Evolutionary conservation across 2,888 invertebrate genomes (phyloP), one percentile per base, ranked within the genome.

Genomic region (Chesias legatella): DNA sequence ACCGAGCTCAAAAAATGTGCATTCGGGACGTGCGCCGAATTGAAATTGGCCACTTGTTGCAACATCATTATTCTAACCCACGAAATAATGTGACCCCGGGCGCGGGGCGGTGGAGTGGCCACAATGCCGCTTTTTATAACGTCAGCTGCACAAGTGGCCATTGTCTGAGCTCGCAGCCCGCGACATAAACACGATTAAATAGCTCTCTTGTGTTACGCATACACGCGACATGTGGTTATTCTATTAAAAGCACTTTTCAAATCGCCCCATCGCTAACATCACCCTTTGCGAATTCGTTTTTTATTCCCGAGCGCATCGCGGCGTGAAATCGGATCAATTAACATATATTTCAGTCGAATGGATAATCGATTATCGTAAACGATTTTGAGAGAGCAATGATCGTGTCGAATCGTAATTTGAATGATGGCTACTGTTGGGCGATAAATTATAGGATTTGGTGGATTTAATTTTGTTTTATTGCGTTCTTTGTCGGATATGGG

Each of bases 71-170:
- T 48, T 48, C 42, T 43, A 46, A 41, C 23, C 45, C 46, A 43
- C 40, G 33, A 41, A 38, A 40, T 33, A 27, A 38, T 39, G 30
- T 26, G 20, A 36, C 20, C 9, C 26, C 33, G 26, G 20, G 37
- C 33, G 36, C 43, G 39, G 24, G 33, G 29, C n/a, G n/a, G 27
- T 33, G 43, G 56, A 47, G 42, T 36, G 48, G 29, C 4, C 37
- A 58, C 57, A 59, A 61, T 56, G 48, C 40, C 54, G 53, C 53
- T 79, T 81, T 78, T 79, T 76, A 67, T 65, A 52, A 43, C 54
- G 81, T 79, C 86, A 85, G 85, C 86, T 85, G 85, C 77, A 61
- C 83, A 80, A 85, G 85, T 81, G 53, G 52, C 63, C 51, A 72
- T 81, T 82, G 77, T 82, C 52, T 55, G 58, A 43, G 54, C 33